Evolutionary conservation across 2,113 vertebrate species (phyloP).

Genomic region (Gila orcuttii): DNA sequence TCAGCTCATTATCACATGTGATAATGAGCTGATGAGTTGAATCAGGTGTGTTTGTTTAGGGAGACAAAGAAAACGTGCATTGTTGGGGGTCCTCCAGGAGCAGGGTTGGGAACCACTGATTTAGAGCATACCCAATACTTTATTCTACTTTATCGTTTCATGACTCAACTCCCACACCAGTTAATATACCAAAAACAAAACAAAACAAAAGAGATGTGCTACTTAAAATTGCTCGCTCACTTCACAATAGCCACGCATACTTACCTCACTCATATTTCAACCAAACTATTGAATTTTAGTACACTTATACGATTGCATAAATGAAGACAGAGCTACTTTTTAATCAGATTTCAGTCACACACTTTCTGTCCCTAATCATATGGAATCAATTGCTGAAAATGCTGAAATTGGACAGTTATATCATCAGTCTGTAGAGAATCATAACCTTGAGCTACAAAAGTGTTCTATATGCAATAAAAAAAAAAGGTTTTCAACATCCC

Average conservation of each 20-base stretch:
- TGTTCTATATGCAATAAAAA: neutral
- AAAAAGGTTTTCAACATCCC: neutral
- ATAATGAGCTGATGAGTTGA: no score
- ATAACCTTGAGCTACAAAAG: neutral
- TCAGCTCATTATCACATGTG: no score
- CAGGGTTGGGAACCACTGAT: no score
- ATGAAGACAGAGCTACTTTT: neutral
- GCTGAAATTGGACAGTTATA: neutral
- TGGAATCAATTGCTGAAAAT: neutral
- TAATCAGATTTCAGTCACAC: neutral
- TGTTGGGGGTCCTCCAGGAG: no score
- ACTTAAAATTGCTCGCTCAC: neutral
- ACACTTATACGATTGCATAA: neutral
- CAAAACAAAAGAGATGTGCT: no score
- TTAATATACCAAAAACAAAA: no score
- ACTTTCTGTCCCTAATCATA: neutral
- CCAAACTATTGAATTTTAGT: no score
- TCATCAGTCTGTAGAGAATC: neutral
- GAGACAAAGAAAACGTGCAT: no score
- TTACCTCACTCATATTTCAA: neutral
- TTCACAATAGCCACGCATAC: neutral
- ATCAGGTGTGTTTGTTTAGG: no score
- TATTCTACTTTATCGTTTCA: neutral
- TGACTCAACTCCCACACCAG: no score
- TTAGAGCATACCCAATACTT: neutral